phyloP scores from a whole-genome alignment of 2,113 vertebrate genomes.

The Plotosus lineatus region DNA sequence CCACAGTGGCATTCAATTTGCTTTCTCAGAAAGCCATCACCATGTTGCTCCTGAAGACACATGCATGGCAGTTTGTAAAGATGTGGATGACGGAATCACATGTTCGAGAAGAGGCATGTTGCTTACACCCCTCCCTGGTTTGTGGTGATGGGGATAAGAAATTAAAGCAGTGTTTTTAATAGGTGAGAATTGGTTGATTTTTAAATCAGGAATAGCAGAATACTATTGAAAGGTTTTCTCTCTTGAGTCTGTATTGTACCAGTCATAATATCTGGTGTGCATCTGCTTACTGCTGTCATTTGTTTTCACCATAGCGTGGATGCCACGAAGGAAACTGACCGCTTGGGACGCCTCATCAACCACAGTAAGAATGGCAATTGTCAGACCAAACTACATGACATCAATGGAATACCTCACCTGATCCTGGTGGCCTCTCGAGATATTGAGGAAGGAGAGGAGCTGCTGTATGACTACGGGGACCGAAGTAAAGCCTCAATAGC shows the following conservation, averaged over 20 bases:
- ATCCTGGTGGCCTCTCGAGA: slow-evolving; percentile 92
- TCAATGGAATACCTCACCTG: slow-evolving; percentile 89
- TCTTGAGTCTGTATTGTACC: neutral
- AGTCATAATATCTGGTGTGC: neutral
- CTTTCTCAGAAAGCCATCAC: too few species aligned
- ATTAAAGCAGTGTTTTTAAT: too few species aligned
- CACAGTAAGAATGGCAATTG: slow-evolving; percentile 98
- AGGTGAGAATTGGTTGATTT: too few species aligned
- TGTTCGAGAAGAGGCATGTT: too few species aligned
- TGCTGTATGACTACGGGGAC: slow-evolving; percentile 96
- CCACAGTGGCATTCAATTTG: too few species aligned
- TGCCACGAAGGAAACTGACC: slow-evolving; percentile 86
- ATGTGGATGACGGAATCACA: too few species aligned
- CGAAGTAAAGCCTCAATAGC: slow-evolving; percentile 90
- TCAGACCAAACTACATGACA: slow-evolving; percentile 94
- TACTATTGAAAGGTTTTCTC: too few species aligned
- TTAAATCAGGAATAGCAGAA: too few species aligned
- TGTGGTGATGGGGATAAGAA: too few species aligned
- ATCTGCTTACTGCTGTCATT: neutral
- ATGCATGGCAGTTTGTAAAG: too few species aligned
- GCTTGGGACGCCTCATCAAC: slow-evolving; percentile 90
- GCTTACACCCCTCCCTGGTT: too few species aligned
- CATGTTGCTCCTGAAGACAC: too few species aligned
- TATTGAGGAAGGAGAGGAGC: slow-evolving; percentile 89
- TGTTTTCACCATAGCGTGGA: slow-evolving; percentile 79